Evolutionary conservation across 2,888 invertebrate genomes (phyloP).

Genomic region (Coelinius sp.): DNA sequence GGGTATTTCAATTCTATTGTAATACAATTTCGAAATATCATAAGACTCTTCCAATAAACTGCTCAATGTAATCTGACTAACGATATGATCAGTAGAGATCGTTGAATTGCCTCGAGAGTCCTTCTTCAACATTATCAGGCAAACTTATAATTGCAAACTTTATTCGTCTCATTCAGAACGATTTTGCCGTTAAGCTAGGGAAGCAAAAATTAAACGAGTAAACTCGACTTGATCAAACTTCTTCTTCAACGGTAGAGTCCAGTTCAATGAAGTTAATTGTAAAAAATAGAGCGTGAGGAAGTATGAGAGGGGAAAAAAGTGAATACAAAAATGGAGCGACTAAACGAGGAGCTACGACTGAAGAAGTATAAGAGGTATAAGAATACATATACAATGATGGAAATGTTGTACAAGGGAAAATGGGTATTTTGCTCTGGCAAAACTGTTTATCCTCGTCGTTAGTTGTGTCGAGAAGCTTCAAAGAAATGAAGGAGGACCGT

Average conservation of each 20-base stretch:
- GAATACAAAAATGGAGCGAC: background rate
- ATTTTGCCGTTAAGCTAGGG: background rate
- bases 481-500: slow-evolving; percentile 18
- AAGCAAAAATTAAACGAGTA: background rate
- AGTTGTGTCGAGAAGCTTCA: slow-evolving; percentile 1
- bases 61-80: background rate
- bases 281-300: background rate
- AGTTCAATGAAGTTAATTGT: background rate
- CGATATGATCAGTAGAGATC: background rate
- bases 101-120: background rate
- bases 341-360: background rate
- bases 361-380: background rate
- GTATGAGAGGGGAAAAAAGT: background rate
- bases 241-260: background rate
- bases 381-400: background rate
- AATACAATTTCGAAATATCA: background rate
- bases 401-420: slow-evolving; percentile 15
- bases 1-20: background rate
- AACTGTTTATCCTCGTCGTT: slow-evolving; percentile 3
- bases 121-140: background rate
- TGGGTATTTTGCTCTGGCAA: slow-evolving; percentile 18
- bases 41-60: background rate
- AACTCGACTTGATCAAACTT: slow-evolving; percentile 29
- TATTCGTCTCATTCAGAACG: background rate
- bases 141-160: slow-evolving; percentile 16